Evolutionary conservation across 1,140 invertebrate genomes (phyloP), one percentile per base, ranked within the genome.

Genomic region (Ptiloglossa arizonensis): DNA sequence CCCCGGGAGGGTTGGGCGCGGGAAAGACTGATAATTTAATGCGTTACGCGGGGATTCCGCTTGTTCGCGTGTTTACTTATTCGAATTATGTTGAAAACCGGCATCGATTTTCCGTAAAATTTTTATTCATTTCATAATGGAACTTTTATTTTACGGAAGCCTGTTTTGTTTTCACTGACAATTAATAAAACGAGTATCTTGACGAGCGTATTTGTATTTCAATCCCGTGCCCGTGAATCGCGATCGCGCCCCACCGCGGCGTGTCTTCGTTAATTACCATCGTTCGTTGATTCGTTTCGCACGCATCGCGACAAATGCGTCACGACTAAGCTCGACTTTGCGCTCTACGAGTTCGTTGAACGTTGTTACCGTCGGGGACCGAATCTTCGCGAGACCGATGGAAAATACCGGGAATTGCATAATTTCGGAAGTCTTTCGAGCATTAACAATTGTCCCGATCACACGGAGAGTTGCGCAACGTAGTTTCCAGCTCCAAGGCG

Each of bases 381-480:
- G 9, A 32, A 46, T 54, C 32, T 5, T 5, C 19, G 4, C 50
- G 32, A 11, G 19, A 63, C 0, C 15, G 8, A 5, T 2, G 8
- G 72, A 68, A 75, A 75, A 68, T 57, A 56, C 5, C 32, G 19
- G 2, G 38, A 44, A 44, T 19, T 24, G 74, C 66, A 57, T 60
- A 71, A 70, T 75, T 71, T 57, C 57, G 56, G 29, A 52, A 71
- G 74, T 82, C 52, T 82, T 74, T 67, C 35, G 32, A 79, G 52
- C 77, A 74, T 82, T 63, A 63, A 74, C 76, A 66, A 79, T 69
- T 73, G 44, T 68, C 44, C 46, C 69, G 80, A 59, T 71, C 63
- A 38, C 64, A 52, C 70, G 60, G 76, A 83, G 74, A 66, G 81
- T 82, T 71, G 66, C 69, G 70, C 69, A 54, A 79, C 78, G 66